These are phyloP conservation scores for Elysia crispata DNA, from an alignment of 2,888 invertebrate species.

Conservation along the genomic window DNA sequence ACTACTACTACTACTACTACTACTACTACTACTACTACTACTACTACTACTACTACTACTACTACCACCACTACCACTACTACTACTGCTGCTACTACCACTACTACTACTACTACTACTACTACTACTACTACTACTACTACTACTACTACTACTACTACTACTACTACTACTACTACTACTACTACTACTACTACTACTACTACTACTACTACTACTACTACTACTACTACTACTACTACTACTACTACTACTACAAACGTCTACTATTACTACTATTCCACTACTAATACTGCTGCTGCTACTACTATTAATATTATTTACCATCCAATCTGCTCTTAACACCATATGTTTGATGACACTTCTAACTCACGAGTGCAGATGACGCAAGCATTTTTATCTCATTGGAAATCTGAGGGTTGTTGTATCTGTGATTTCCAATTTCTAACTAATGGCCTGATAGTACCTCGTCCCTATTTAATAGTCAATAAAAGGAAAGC, in stretches of 20 bases:
- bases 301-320: not conserved
- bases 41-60: slow-evolving; percentile 9
- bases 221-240: not conserved
- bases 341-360: too few relatives aligned
- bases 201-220: slow-evolving; percentile 35
- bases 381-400: too few relatives aligned
- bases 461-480: too few relatives aligned
- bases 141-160: too few relatives aligned
- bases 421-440: too few relatives aligned
- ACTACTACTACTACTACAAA: not conserved
- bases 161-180: slow-evolving; percentile 12
- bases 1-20: not conserved
- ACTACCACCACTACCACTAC: not conserved
- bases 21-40: slow-evolving; percentile 4
- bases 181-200: slow-evolving; percentile 30
- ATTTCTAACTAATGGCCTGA: too few relatives aligned
- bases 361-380: too few relatives aligned
- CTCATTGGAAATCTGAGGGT: too few relatives aligned
- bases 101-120: slow-evolving; percentile 4
- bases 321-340: too few relatives aligned
- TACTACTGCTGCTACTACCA: not conserved
- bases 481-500: too few relatives aligned
- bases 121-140: slow-evolving; percentile 4
- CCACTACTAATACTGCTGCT: too few relatives aligned
- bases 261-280: too few relatives aligned